phyloP scores from a whole-genome alignment of 2,797 vertebrate genomes.

The Anguilla megastoma region DNA sequence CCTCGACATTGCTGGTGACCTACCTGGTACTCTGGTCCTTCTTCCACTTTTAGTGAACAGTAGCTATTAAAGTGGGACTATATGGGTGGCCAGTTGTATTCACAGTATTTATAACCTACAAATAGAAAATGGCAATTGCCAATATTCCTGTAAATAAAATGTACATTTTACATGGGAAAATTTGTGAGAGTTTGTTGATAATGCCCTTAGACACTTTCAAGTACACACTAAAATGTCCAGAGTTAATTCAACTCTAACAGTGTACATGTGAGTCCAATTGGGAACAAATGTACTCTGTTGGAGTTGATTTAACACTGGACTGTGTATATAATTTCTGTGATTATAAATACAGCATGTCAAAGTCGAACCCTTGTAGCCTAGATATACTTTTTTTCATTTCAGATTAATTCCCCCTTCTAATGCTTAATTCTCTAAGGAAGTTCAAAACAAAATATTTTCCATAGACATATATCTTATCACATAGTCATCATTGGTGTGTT shows the following conservation, averaged over 20 bases:
- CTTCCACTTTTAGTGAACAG: background rate
- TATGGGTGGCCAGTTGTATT: conserved; percentile 26
- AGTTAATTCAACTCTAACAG: too few species aligned
- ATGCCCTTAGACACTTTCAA: background rate
- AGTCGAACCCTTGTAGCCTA: too few species aligned
- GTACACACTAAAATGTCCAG: background rate
- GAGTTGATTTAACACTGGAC: too few species aligned
- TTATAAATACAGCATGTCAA: background rate
- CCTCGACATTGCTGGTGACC: background rate
- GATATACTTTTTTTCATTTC: background rate
- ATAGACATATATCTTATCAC: background rate
- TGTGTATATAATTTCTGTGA: background rate
- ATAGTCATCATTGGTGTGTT: background rate
- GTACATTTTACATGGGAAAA: background rate
- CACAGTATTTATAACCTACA: conserved; percentile 2
- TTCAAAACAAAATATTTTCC: background rate
- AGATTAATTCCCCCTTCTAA: background rate
- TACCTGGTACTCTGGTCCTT: background rate
- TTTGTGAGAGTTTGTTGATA: background rate
- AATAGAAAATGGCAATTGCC: conserved; percentile 5
- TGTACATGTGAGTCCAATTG: too few species aligned
- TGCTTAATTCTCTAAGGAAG: background rate
- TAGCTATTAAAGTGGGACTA: background rate
- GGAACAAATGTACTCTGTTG: too few species aligned
- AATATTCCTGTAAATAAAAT: background rate